These are phyloP conservation scores for Hoplostethus mediterraneus DNA, from an alignment of 2,797 vertebrate genomes.

Conservation along the genomic window DNA sequence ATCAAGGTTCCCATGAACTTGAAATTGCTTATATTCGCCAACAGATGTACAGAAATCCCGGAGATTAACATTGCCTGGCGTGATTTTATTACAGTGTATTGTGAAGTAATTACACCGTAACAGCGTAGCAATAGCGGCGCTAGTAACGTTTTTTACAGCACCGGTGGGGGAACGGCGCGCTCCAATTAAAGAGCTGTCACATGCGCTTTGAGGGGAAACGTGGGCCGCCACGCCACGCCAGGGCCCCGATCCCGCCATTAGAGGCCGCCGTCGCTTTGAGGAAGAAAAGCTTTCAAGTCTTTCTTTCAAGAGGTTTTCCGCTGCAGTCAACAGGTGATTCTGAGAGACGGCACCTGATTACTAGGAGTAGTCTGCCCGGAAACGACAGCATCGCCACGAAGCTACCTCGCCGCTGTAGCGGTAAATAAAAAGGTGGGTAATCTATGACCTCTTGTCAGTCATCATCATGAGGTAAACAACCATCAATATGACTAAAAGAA, in stretches of 20 bases:
- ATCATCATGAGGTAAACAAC: no score
- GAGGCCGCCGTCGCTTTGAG: constrained; percentile 77
- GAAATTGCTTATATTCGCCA: constrained; percentile 48
- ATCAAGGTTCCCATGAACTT: constrained; percentile 54
- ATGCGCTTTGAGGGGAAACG: constrained; percentile 71
- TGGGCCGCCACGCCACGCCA: constrained; percentile 68
- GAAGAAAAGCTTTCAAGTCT: constrained; percentile 75
- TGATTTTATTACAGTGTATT: constrained; percentile 68
- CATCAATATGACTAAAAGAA: neutral
- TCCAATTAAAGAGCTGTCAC: constrained; percentile 83
- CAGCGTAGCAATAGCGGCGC: constrained; percentile 58
- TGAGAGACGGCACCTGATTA: constrained; percentile 72
- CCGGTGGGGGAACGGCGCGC: constrained; percentile 57
- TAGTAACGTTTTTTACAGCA: constrained; percentile 67
- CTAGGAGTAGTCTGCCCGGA: constrained; percentile 52
- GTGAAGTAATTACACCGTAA: constrained; percentile 73
- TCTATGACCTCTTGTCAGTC: no score
- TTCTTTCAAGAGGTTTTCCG: constrained; percentile 49
- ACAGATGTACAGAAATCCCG: constrained; percentile 45
- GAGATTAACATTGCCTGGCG: constrained; percentile 62
- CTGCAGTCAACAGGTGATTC: constrained; percentile 79
- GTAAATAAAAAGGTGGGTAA: no score
- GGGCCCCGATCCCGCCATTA: constrained; percentile 78
- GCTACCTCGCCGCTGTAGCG: constrained; percentile 48
- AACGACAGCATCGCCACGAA: constrained; percentile 62